Conservation (phyloP, 2,888 invertebrate genomes). For the Lampropteryx suffumata region DNA sequence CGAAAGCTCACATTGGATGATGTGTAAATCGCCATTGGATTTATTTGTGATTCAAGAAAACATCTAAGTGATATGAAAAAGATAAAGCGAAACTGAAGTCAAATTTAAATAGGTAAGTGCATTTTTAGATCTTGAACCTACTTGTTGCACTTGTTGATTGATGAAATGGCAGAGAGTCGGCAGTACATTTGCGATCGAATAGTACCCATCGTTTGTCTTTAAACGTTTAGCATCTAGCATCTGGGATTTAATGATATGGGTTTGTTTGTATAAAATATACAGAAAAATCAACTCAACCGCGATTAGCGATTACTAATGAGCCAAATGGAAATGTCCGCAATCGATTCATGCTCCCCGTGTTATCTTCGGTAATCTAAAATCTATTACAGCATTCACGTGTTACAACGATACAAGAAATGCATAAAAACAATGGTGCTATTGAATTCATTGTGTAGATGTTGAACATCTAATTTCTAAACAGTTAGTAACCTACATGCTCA, state of each 20-base stretch:
- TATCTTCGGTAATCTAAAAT: constrained; percentile 8
- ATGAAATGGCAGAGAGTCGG: too few species aligned
- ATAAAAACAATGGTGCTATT: constrained; percentile 34
- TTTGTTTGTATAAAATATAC: too few species aligned
- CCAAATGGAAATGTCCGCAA: background rate
- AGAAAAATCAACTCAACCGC: too few species aligned
- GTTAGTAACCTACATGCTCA: constrained; percentile 59
- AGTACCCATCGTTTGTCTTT: too few species aligned
- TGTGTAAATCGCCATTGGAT: constrained; percentile 17
- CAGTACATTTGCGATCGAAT: too few species aligned
- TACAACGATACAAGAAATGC: constrained; percentile 16
- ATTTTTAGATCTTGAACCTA: background rate
- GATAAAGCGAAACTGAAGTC: constrained; percentile 8
- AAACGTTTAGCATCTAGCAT: too few species aligned
- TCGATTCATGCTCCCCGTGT: background rate
- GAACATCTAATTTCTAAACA: constrained; percentile 58
- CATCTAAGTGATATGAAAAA: background rate
- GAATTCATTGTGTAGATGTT: constrained; percentile 41
- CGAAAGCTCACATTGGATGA: constrained; percentile 36
- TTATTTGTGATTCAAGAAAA: constrained; percentile 4
- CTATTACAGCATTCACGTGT: constrained; percentile 17
- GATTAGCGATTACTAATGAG: too few species aligned
- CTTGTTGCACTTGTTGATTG: background rate
- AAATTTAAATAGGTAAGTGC: constrained; percentile 14
- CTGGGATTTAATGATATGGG: background rate